Conservation (phyloP, 1,140 invertebrate genomes). For the Magallana gigas region DNA sequence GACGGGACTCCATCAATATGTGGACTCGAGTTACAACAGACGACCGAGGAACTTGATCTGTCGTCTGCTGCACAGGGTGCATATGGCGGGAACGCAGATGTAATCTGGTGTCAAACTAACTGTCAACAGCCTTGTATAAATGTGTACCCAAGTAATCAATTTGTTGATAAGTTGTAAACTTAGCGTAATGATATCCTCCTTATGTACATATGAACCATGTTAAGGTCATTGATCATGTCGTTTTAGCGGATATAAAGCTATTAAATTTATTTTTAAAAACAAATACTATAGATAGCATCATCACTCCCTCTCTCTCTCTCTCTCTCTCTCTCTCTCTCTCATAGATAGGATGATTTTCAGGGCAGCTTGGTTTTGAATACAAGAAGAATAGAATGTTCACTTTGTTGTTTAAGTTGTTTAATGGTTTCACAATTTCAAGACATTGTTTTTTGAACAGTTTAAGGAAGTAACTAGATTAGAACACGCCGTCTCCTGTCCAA, state of each 20-base stretch:
- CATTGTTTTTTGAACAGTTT: no score
- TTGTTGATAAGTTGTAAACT: neutral
- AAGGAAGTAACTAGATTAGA: no score
- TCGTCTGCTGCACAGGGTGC: neutral
- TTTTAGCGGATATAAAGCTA: neutral
- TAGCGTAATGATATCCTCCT: neutral
- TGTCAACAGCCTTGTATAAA: slow-evolving; percentile 6
- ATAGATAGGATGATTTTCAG: neutral
- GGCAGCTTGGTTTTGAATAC: neutral
- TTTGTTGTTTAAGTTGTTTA: no score
- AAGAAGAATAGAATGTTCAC: no score
- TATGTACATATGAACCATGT: neutral
- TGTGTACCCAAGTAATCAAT: slow-evolving; percentile 14
- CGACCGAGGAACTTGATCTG: neutral
- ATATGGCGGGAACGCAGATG: neutral
- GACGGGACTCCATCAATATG: no score
- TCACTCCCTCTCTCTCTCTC: neutral
- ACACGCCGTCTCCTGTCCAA: no score
- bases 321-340: slow-evolving; percentile 28
- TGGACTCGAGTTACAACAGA: neutral
- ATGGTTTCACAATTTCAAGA: no score
- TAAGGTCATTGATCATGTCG: neutral
- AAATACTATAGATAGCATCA: no score
- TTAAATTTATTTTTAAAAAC: no score
- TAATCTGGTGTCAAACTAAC: neutral